Conservation (phyloP, 2,797 vertebrate genomes). For the Sylvia borin region DNA sequence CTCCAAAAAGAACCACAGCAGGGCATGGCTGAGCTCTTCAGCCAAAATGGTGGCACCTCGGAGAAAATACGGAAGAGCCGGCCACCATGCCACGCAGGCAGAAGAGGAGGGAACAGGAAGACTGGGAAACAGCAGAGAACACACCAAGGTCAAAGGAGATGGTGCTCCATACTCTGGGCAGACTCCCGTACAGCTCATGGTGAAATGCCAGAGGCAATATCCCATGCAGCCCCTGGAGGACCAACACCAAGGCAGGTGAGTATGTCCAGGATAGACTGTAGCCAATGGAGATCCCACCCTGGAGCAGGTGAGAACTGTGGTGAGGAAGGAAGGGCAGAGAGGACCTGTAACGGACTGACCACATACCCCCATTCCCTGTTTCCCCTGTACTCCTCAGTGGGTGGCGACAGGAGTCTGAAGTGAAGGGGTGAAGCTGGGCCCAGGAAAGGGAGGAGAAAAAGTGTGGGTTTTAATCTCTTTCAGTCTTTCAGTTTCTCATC, state of each 20-base stretch:
- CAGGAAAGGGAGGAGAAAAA: not conserved
- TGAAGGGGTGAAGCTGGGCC: not conserved
- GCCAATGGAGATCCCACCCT: accelerated
- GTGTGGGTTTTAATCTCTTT: not conserved
- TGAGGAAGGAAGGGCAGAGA: not conserved
- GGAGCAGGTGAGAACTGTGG: not conserved
- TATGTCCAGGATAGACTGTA: not conserved
- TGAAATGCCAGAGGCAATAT: not conserved
- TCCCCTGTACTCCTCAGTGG: accelerated
- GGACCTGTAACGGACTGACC: not conserved
- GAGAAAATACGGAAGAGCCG: not conserved
- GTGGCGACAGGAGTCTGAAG: not conserved
- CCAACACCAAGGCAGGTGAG: not conserved
- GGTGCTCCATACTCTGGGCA: not conserved
- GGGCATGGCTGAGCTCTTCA: not conserved
- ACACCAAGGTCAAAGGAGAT: not conserved
- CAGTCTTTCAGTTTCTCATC: not conserved
- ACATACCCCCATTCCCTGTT: not conserved
- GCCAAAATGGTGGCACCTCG: not conserved
- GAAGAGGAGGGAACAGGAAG: not conserved
- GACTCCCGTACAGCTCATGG: not conserved
- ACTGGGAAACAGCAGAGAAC: not conserved
- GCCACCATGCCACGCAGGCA: not conserved
- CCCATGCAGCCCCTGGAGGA: not conserved
- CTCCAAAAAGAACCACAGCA: not conserved